phyloP scores from a whole-genome alignment of 2,888 invertebrate genomes.

The Bugulina stolonifera region DNA sequence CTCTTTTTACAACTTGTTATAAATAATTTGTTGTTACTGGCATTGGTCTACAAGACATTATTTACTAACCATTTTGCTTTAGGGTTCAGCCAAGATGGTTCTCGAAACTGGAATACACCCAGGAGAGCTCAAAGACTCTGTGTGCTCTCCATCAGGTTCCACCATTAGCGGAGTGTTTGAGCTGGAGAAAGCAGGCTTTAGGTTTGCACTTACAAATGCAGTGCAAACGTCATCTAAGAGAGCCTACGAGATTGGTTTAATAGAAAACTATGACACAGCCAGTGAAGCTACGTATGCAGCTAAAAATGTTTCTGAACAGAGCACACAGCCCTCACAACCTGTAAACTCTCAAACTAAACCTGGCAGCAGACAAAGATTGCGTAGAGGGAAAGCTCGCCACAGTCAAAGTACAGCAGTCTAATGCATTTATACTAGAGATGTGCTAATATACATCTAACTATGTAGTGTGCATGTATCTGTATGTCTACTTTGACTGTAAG shows the following conservation, averaged over 20 bases:
- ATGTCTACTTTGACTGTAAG: too few species aligned
- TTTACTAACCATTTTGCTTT: too few species aligned
- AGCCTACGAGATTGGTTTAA: slow-evolving; percentile 40
- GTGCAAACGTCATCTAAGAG: slow-evolving; percentile 71
- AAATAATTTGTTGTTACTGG: too few species aligned
- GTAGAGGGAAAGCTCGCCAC: background rate
- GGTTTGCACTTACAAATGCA: slow-evolving; percentile 78
- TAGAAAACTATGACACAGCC: slow-evolving; percentile 24
- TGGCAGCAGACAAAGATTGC: background rate
- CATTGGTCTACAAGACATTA: too few species aligned
- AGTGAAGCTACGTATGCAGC: slow-evolving; percentile 3
- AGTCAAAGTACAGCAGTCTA: background rate
- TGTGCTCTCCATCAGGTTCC: slow-evolving; percentile 82
- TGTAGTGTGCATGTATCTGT: too few species aligned
- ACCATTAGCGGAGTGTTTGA: slow-evolving; percentile 82
- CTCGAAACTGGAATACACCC: slow-evolving; percentile 72
- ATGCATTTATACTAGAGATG: too few species aligned
- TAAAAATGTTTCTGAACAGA: background rate
- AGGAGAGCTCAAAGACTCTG: slow-evolving; percentile 80
- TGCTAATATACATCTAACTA: too few species aligned
- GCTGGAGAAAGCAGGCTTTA: slow-evolving; percentile 74
- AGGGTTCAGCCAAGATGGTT: slow-evolving; percentile 80
- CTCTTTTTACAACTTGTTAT: too few species aligned
- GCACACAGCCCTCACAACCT: background rate
- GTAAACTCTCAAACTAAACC: background rate